Base-by-base conservation (phyloP, 1,140 invertebrate species). In the Aphis gossypii region DNA sequence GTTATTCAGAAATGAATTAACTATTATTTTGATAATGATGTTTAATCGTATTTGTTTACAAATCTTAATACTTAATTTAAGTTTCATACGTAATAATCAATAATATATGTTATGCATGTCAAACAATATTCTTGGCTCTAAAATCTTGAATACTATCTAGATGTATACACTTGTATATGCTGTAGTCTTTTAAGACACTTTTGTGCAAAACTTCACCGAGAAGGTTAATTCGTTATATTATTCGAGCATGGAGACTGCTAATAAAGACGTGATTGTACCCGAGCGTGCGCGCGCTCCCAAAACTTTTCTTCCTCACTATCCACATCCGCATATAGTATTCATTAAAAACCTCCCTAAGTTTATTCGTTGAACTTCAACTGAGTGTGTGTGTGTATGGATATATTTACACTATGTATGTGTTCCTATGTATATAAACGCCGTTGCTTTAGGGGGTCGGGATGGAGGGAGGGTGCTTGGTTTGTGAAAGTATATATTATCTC, bases 231-330 rank as follows among this genome's bases (percentile, higher is more conserved):
- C 48, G 92, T 93, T 93, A 86, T 60, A 86, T 86, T 86, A 86
- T 93, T 93, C 82, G 92, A 86, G 92, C 82, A 51, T 44, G 82
- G 48, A 83, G 92, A 86, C 48, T 86, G 82, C 82, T 93, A 93
- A 93, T 93, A 93, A 93, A 93, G 92, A 93, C 92, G 82, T 93
- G 92, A 93, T 92, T 92, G 91, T 92, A 82, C 91, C 38, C 51
- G 30, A 76, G 38, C 38, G 76, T 46, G 20, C 82, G 51, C 76
- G 86, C 46, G 5, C 48, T 18, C 35, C 92, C 35, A 7, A 93
- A 93, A 93, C 68, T 93, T 86, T 93, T 86, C 92, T 23, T 92
- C 60, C 11, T 83, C 90, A 6, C 92, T 38, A 20, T 30, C 60
- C 35, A 9, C 38, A 44, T 21, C 25, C 14, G 35, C 35, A 56